Evolutionary conservation across 2,888 invertebrate genomes (phyloP), one percentile per base, ranked within the genome.

Genomic region (Prosopocoilus inquinatus): DNA sequence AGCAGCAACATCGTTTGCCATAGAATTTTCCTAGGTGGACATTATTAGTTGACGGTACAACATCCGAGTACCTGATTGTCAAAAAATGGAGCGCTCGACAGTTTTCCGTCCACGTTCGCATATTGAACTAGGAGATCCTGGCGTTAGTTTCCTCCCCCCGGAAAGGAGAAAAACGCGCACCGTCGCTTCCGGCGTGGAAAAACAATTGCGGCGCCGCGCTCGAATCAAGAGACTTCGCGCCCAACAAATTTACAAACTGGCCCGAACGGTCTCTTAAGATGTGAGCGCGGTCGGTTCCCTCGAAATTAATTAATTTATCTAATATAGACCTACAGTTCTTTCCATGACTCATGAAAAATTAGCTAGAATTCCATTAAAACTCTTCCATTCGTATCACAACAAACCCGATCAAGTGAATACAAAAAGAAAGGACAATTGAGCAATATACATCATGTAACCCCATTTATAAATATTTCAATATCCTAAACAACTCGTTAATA

Each of bases 321-420:
- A 77, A 77, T 77, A 76, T 77, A 77, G 77, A 77, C 76, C 76
- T 77, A 77, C 76, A 59, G 58, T 69, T 75, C 69, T 75, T 76
- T 75, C 72, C 71, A 75, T 75, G 68, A 72, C 66, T 69, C 71
- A 75, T 77, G 77, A 76, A 77, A 77, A 77, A 74, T 70, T 68
- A 59, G 48, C 55, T 58, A 60, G 58, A 58, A 57, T 58, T 55
- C 63, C 65, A 57, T 53, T 60, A 54, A 50, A 53, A 54, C 55
- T 56, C 47, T 54, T 65, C 62, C 61, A 62, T 66, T 66, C 64
- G 65, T 74, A 72, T 73, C 72, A 73, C 72, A 74, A 72, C 72
- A 71, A 66, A 71, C 69, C 68, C 69, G 66, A 64, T 64, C 66
- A 65, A 66, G 59, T 61, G 58, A 61, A 63, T 60, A 60, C 55